Evolutionary conservation across 2,888 invertebrate genomes (phyloP), one percentile per base, ranked within the genome.

Genomic region (Drosophila imparisetae): DNA sequence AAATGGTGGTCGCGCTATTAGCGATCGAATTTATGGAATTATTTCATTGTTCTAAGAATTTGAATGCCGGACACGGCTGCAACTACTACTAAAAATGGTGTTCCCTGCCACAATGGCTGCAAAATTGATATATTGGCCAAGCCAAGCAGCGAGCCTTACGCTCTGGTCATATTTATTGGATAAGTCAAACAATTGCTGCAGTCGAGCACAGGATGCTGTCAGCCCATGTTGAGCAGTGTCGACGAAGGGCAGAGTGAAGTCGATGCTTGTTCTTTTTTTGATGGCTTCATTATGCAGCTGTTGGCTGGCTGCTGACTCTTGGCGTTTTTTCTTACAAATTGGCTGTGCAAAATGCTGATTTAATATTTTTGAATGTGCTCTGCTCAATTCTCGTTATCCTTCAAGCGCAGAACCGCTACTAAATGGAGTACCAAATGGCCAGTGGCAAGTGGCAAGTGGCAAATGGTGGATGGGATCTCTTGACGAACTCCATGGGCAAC

Each of bases 41-140:
- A 87, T 90, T 90, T 90, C 90, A 87, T 87, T 90, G 90, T 87
- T 87, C 90, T 89, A 86, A 87, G 87, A 87, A 87, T 90, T 90
- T 80, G 87, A 89, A 84, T 85, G 87, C 73, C 65, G 42, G 32
- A 61, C 76, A 58, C 50, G 60, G 32, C 74, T 36, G 18, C 38
- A 55, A 49, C 61, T 36, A 24, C 72, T 36, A n/a, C 69, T 72
- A 69, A 87, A 81, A 84, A 85, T 89, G 89, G 86, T 81, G 72
- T 68, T 58, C 40, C 69, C 34, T 58, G 75, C 64, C 86, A 75
- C 80, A 77, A 82, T 88, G 88, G 83, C 83, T 82, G 86, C 83
- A 70, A 75, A 72, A 73, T 85, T 88, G 86, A 84, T 85, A 84
- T 86, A 86, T 76, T 72, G 61, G 52, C 27, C 55, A n/a, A 11